Evolutionary conservation across 2,888 invertebrate genomes (phyloP).

Genomic region (Agrochola circellaris): DNA sequence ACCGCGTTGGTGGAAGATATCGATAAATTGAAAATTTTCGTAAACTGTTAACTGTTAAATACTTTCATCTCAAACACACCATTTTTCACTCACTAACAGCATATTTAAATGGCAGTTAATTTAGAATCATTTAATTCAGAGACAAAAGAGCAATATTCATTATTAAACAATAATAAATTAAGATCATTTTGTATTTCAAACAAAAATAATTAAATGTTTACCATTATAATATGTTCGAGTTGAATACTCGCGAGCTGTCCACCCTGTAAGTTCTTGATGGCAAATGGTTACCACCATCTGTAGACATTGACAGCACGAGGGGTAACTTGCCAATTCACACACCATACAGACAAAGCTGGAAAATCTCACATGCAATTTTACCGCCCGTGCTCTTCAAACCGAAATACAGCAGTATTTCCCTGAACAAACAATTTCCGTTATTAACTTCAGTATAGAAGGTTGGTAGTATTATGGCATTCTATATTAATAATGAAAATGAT

Average conservation of each 20-base stretch:
- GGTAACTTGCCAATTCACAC: background rate
- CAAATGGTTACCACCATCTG: background rate
- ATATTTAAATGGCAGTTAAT: background rate
- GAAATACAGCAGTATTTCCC: background rate
- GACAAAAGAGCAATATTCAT: background rate
- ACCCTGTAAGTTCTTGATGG: background rate
- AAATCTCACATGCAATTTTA: background rate
- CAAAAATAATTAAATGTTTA: no score
- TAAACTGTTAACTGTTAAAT: background rate
- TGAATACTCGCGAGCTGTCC: background rate
- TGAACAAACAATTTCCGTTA: background rate
- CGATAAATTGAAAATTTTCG: background rate
- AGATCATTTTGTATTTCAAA: background rate
- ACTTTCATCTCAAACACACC: background rate
- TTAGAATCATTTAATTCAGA: background rate
- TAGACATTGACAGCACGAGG: background rate
- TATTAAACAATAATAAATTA: background rate
- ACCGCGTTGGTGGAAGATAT: background rate
- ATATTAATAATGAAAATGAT: slow-evolving; percentile 8
- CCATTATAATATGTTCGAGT: no score
- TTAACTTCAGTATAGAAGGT: background rate
- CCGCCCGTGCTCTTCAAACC: no score
- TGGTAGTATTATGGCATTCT: background rate
- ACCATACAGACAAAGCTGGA: background rate
- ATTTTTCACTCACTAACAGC: background rate